Conservation (phyloP, 2,888 invertebrate species). For the Nasonovia ribisnigri region DNA sequence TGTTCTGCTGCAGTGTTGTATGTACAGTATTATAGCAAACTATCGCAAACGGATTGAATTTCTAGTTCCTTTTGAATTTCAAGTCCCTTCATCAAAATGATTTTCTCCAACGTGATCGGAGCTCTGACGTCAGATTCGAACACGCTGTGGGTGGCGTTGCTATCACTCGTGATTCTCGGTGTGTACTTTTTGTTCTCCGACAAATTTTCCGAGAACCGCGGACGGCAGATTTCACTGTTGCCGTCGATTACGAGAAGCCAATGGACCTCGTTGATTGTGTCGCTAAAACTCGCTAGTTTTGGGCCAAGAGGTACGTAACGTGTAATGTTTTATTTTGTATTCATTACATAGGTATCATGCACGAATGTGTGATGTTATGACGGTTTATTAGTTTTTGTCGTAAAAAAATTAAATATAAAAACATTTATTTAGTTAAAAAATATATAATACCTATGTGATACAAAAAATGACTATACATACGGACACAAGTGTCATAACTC, state of each 20-base stretch:
- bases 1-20: neutral
- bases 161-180: neutral
- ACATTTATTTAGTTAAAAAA: too few relatives aligned
- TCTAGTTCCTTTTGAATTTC: neutral
- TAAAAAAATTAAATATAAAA: neutral
- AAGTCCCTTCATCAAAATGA: neutral
- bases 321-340: neutral
- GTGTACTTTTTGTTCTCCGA: neutral
- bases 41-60: neutral
- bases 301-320: conserved; percentile 1
- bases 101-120: neutral
- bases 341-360: neutral
- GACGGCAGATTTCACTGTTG: neutral
- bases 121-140: conserved; percentile 1
- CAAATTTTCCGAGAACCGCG: neutral
- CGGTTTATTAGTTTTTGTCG: neutral
- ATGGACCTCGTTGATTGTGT: neutral
- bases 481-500: too few relatives aligned
- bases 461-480: too few relatives aligned
- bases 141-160: neutral
- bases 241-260: neutral
- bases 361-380: neutral
- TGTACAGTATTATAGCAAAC: neutral
- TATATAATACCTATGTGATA: too few relatives aligned
- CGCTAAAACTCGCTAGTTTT: conserved; percentile 12